Evolutionary conservation across 2,113 vertebrate genomes (phyloP), one percentile per base, ranked within the genome.

Genomic region (Callithrix jacchus): DNA sequence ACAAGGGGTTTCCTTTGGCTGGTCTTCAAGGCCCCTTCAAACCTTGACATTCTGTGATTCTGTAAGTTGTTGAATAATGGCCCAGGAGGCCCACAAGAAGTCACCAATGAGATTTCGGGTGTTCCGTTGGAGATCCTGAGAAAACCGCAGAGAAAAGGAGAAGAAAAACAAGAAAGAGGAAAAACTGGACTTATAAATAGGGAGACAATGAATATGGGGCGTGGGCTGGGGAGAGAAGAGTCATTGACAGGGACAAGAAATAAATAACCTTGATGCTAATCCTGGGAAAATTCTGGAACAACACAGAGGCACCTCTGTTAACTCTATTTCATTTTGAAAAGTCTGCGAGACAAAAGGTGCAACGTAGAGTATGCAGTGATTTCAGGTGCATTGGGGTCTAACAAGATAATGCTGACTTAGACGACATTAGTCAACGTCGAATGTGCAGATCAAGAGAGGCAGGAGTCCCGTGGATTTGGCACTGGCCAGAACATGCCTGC

Each of bases 391-490:
- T 8, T 47, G 30, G 45, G 42, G n/a, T 79, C 40, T 37, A 54
- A 32, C 45, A 35, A 9, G 58, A 70, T 1, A 2, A 42, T 8
- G 7, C 1, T 4, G 3, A 9, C n/a, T 76, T 30, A 6, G 4
- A 10, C 16, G 13, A 27, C 8, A 8, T n/a, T 21, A 11, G 40
- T 83, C 42, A 5, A 3, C 87, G 9, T 18, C 14, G 4, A 47
- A 40, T 3, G 37, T 61, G 25, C 25, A 20, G 58, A 23, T 52
- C 10, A 0, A 37, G 47, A 70, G 87, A 56, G 83, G 5, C 20
- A 14, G 8, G 17, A 2, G 0, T 37, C 45, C 30, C 5, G 0
- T 45, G 32, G 25, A 56, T 8, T 40, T 45, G 47, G 16, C 11
- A 0, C 12, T 47, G 32, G 37, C 4, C 56, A 70, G 1, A 5